Base-by-base conservation (phyloP, 2,797 vertebrate genomes). In the Alosa sapidissima region DNA sequence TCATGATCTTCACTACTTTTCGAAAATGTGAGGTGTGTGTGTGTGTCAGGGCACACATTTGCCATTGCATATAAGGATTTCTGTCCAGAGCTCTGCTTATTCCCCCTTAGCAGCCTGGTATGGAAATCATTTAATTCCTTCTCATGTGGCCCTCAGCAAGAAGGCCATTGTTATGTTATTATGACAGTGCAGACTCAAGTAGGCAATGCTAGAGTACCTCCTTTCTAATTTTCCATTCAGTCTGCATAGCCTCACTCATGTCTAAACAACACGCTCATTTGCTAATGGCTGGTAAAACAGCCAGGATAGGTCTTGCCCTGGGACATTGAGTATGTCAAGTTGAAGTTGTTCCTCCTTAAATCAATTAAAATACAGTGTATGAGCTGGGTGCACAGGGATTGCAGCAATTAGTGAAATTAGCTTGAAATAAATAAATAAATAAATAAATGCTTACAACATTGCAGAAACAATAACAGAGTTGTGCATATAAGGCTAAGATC, bases 281-380 rank as follows among this genome's bases (percentile, higher is more conserved):
- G 33, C 83, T 87, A 85, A 87, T 87, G 84, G 33, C 72, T 45
- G 16, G 5, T 47, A 19, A 47, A 78, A 47, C 6, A 47, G 41
- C 16, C 1, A 19, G 72, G 16, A 47, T 9, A 78, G 5, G 16
- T 14, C 14, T 19, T 19, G 16, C 72, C 7, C 72, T 7, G 21
- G 72, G 72, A 78, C 72, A 78, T 78, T 78, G 72, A 6, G 16
- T 21, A 45, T 8, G 36, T 78, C 81, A 83, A 14, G 13, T 85
- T 78, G 51, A 84, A 81, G 68, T 49, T 81, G 68, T 19, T 47
- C 52, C 55, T 86, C 48, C 85, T 83, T 65, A 24, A 82, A 88
- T 86, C 60, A 88, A 88, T 85, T 85, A 54, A 36, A 84, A 86
- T 55, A 86, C 85, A 81, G 83, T 28, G 83, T 85, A 85, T 65